Evolutionary conservation across 2,888 invertebrate species (phyloP).

Genomic region (Smittia sp.): DNA sequence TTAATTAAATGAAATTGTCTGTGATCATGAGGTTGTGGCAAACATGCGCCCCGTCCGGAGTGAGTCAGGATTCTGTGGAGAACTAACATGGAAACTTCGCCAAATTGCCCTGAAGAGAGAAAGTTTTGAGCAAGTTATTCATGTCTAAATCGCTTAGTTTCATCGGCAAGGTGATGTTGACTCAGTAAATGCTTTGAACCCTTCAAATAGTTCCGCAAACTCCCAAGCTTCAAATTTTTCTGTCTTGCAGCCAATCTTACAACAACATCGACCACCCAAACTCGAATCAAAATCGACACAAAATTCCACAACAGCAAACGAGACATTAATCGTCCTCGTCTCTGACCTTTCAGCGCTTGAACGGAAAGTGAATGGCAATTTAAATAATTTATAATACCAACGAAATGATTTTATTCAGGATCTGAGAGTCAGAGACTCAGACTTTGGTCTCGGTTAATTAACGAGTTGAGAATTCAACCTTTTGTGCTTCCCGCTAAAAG

Average conservation of each 20-base stretch:
- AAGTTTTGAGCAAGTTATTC: too few species aligned
- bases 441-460: too few species aligned
- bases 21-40: neutral
- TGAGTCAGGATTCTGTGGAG: too few species aligned
- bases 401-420: neutral
- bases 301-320: neutral
- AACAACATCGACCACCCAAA: conserved; percentile 4
- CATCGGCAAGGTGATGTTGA: too few species aligned
- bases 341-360: neutral
- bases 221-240: too few species aligned
- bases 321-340: neutral
- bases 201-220: too few species aligned
- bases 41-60: neutral
- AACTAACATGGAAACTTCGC: too few species aligned
- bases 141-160: too few species aligned
- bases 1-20: conserved; percentile 14
- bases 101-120: too few species aligned
- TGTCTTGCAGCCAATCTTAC: too few species aligned
- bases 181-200: too few species aligned
- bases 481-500: neutral
- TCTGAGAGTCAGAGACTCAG: neutral
- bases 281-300: neutral
- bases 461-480: neutral
- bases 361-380: neutral
- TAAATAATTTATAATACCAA: neutral